phyloP scores from a whole-genome alignment of 2,113 vertebrate genomes.

The Mastomys coucha region DNA sequence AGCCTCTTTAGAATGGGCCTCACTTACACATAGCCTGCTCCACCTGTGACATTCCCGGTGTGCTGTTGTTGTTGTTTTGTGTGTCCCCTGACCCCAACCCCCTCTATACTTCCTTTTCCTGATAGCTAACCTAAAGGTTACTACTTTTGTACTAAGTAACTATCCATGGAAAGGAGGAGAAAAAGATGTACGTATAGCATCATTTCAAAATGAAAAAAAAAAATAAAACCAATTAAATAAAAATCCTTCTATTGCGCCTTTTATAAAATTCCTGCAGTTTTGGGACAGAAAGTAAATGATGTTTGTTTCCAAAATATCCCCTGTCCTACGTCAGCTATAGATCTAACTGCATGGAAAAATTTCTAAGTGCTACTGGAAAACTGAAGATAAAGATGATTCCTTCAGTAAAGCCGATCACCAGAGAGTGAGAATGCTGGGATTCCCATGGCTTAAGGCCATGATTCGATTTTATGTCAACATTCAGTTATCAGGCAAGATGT shows the following conservation, averaged over 20 bases:
- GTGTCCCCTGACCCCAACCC: neutral
- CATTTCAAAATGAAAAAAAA: neutral
- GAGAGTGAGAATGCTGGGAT: neutral
- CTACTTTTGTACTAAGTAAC: neutral
- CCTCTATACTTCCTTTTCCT: neutral
- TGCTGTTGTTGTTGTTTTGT: neutral
- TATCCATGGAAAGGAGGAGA: neutral
- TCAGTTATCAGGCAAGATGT: neutral
- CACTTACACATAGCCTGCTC: neutral
- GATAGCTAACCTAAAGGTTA: neutral
- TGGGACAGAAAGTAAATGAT: constrained; percentile 5
- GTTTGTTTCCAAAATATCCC: neutral
- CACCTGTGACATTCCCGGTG: neutral
- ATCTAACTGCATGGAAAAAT: neutral
- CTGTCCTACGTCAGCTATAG: neutral
- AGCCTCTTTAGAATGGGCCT: neutral
- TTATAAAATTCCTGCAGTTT: neutral
- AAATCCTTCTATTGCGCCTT: neutral
- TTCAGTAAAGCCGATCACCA: neutral
- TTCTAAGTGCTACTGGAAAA: constrained; percentile 14
- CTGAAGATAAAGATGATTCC: neutral
- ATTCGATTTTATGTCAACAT: neutral
- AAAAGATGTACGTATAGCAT: neutral
- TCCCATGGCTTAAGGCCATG: neutral
- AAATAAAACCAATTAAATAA: neutral